Base-by-base conservation (phyloP, 2,888 invertebrate species). In the Chrysopilus asiliformis region DNA sequence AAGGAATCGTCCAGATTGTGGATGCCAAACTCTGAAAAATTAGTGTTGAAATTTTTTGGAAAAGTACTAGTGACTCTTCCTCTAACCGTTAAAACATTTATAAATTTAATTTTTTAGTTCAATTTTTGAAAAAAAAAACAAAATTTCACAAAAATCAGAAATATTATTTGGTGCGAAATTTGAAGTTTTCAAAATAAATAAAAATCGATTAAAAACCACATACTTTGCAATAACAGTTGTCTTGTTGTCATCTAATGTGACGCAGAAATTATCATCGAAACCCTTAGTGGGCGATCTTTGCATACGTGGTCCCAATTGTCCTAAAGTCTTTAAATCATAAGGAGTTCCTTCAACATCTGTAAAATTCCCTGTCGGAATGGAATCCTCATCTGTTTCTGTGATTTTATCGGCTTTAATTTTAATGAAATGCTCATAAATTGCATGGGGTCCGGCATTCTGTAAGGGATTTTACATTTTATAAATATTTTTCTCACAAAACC, bases 211-310 rank as follows among this genome's bases (percentile, higher is more conserved):
- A n/a, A n/a, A n/a, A n/a, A n/a, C n/a, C n/a, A 44, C 45, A 53
- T 55, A 74, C 72, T 71, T 68, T 13, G 79, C 76, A 20, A 79
- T 72, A 46, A 79, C 74, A 3, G 70, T 68, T 18, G 53, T 40
- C 6, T 34, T 39, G 26, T 48, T 53, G 19, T 30, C 28, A 40
- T 39, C 36, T 27, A 46, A 32, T 26, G 43, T 74, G 19, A 89
- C 57, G 52, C 87, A 86, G 53, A 74, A 90, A 59, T 87, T 90
- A 47, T 82, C 68, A 59, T 91, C 89, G 52, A 75, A 89, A 2
- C 90, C 90, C 14, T 72, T 73, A 16, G 68, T 65, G 0, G 79
- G 75, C 37, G 82, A 68, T 48, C 73, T 68, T 18, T 73, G 62
- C 20, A 91, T 66, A 45, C 79, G 74, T 18, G 74, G 67, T 2